Percentiles rank a stretch among this genome's conserved stretches.
Evolutionary conservation across 2,797 vertebrate genomes (phyloP).

Genomic region (Numenius phaeopus): DNA sequence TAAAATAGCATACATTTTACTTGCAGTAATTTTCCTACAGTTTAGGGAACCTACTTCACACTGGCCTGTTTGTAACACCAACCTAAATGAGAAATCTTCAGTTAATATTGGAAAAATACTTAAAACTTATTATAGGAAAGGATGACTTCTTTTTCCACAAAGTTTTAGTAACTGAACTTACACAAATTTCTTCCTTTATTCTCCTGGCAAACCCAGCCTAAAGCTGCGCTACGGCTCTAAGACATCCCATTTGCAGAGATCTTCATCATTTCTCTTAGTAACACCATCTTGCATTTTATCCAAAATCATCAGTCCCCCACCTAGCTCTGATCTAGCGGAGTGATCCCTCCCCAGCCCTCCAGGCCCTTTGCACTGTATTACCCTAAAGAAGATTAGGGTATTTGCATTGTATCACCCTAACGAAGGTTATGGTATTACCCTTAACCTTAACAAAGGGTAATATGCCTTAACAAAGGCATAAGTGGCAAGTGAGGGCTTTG

Average conservation of each 20-base stretch:
- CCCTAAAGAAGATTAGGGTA: accelerated
- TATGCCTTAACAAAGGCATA: neutral
- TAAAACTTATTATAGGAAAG: neutral
- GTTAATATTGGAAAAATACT: neutral
- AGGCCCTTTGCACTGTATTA: neutral
- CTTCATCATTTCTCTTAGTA: neutral
- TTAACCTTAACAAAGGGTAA: too few species aligned
- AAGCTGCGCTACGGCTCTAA: neutral
- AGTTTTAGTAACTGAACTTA: neutral
- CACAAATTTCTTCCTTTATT: neutral
- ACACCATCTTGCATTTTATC: neutral
- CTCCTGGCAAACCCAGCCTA: neutral
- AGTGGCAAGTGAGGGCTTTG: neutral
- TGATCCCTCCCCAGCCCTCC: neutral
- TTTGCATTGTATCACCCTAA: neutral
- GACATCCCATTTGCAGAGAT: neutral
- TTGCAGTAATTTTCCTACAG: neutral
- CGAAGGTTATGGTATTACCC: too few species aligned
- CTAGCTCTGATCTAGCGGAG: neutral
- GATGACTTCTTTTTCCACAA: neutral
- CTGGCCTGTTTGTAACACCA: neutral
- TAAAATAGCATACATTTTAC: neutral
- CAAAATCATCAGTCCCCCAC: neutral
- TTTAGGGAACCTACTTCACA: neutral
- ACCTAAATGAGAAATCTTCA: neutral